A percentile compares a stretch with the other conserved stretches of the same genome.
Evolutionary conservation across 2,797 vertebrate genomes (phyloP).

Genomic region (Scomberomorus guttatus): DNA sequence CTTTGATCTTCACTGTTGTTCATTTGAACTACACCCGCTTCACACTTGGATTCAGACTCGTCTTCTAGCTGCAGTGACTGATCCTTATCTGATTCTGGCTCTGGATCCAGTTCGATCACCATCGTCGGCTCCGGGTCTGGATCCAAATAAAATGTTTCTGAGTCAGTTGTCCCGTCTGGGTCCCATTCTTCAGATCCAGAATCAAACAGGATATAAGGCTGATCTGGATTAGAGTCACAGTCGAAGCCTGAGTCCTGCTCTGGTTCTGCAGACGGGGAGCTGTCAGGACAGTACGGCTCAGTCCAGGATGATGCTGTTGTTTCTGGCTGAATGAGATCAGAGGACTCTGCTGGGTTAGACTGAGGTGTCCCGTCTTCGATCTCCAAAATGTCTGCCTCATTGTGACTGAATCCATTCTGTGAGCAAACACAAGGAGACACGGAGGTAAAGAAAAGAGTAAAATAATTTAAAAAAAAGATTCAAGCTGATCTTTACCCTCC

Average conservation of each 20-base stretch:
- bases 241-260: constrained; percentile 71
- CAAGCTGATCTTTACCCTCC: background rate
- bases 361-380: constrained; percentile 7
- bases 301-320: constrained; percentile 45
- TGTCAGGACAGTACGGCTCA: constrained; percentile 60
- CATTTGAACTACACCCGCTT: constrained; percentile 31
- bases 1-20: constrained; percentile 18
- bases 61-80: constrained; percentile 44
- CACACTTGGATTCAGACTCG: constrained; percentile 27
- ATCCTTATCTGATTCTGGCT: constrained; percentile 25
- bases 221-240: constrained; percentile 69
- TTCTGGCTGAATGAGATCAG: constrained; percentile 70
- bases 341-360: constrained; percentile 13
- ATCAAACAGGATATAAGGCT: constrained; percentile 70
- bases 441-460: background rate
- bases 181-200: constrained; percentile 68
- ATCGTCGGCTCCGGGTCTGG: constrained; percentile 53
- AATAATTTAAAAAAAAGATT: background rate
- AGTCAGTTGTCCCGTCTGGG: constrained; percentile 35
- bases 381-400: constrained; percentile 33
- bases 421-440: constrained; percentile 9
- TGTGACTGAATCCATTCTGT: constrained; percentile 54
- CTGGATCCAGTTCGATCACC: constrained; percentile 53
- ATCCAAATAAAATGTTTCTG: constrained; percentile 46
- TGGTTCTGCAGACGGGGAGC: constrained; percentile 45